Conservation (phyloP, 30 jellyfish, hydroid and myxozoan genomes). For the Aurelia aurita region DNA sequence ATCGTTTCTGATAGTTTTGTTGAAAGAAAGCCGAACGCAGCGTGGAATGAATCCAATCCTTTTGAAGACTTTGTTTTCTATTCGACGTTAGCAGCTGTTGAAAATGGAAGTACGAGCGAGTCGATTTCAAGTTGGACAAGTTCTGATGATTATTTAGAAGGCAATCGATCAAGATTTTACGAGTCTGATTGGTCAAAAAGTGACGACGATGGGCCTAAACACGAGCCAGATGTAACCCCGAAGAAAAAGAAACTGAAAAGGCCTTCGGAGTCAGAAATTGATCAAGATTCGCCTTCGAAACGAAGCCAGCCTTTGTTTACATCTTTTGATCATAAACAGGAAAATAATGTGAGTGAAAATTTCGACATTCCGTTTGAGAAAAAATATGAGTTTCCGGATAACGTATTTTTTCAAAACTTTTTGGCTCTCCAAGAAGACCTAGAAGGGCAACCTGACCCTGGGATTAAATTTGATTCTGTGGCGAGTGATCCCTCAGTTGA, state of each 20-base stretch:
- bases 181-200: not conserved
- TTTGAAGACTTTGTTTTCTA: constrained; percentile 10
- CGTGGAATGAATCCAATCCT: not conserved
- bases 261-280: constrained; percentile 5
- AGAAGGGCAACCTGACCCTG: not conserved
- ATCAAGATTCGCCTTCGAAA: constrained; percentile 4
- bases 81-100: constrained; percentile 62
- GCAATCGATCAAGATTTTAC: not conserved
- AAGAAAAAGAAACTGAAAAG: constrained; percentile 11
- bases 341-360: not conserved
- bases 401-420: constrained; percentile 16
- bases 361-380: constrained; percentile 54
- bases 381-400: constrained; percentile 24
- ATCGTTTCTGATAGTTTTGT: not conserved
- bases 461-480: not conserved
- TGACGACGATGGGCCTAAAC: not conserved
- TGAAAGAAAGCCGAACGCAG: constrained; percentile 28
- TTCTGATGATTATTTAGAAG: constrained; percentile 32
- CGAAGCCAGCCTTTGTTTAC: constrained; percentile 3
- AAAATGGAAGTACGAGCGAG: constrained; percentile 41
- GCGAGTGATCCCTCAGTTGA: not conserved
- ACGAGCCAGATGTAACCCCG: constrained; percentile 13
- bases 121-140: constrained; percentile 35
- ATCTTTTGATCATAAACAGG: not conserved
- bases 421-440: not conserved